Evolutionary conservation across 2,888 invertebrate genomes (phyloP).

Genomic region (Leucania comma): DNA sequence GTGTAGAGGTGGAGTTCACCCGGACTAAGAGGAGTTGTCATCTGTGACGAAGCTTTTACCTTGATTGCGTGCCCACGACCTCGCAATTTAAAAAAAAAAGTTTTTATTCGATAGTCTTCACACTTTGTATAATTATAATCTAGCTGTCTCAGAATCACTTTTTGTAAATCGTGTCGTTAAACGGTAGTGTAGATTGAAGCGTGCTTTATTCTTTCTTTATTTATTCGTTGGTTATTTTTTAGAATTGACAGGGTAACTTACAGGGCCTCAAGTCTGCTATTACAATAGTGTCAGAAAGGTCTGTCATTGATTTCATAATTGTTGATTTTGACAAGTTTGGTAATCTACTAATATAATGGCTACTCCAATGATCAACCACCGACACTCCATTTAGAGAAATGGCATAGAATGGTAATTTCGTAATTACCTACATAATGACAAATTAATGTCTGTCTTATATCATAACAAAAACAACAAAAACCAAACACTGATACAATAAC

Average conservation of each 20-base stretch:
- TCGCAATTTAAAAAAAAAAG: slow-evolving; percentile 67
- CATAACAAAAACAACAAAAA: no score
- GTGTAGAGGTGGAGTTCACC: slow-evolving; percentile 30
- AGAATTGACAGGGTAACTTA: not conserved
- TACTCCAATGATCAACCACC: no score
- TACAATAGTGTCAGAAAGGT: no score
- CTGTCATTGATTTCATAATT: no score
- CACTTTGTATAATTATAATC: slow-evolving; percentile 70
- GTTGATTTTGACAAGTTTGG: no score
- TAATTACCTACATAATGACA: no score
- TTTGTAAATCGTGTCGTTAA: slow-evolving; percentile 16
- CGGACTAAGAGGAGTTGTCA: slow-evolving; percentile 48
- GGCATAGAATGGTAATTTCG: no score
- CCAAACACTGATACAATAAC: no score
- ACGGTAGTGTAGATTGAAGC: not conserved
- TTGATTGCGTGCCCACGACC: slow-evolving; percentile 77
- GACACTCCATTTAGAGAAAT: no score
- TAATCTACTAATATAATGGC: no score
- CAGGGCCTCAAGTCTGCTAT: no score
- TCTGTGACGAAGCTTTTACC: slow-evolving; percentile 75
- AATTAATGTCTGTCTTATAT: no score
- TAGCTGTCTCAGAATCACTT: slow-evolving; percentile 29
- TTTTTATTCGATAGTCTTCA: slow-evolving; percentile 75
- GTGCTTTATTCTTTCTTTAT: not conserved
- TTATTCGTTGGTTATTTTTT: not conserved